These are phyloP conservation scores for Tokudaia tokunoshimensis DNA, from an alignment of 2,797 vertebrate species.

Conservation along the genomic window DNA sequence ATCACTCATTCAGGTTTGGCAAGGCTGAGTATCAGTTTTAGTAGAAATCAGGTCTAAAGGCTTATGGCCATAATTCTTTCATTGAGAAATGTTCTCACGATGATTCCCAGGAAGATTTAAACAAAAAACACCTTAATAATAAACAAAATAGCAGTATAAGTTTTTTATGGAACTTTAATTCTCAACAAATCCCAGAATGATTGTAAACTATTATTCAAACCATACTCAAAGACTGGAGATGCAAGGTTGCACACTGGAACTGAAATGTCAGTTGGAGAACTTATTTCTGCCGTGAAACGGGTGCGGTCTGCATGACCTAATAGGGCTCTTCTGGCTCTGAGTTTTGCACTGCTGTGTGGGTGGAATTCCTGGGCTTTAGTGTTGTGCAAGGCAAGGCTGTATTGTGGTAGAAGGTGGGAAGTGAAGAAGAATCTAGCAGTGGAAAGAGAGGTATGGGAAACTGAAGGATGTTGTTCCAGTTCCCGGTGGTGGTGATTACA, in stretches of 20 bases:
- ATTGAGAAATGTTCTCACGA: slow-evolving; percentile 56
- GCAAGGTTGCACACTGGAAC: neutral
- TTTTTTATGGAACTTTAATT: slow-evolving; percentile 74
- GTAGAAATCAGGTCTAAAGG: slow-evolving; percentile 61
- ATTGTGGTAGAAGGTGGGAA: slow-evolving; percentile 1
- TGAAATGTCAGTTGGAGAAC: slow-evolving; percentile 46
- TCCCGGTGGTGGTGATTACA: neutral
- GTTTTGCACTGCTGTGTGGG: slow-evolving; percentile 47
- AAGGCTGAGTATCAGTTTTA: slow-evolving; percentile 24
- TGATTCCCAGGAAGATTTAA: slow-evolving; percentile 52
- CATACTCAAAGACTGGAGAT: slow-evolving; percentile 46
- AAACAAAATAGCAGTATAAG: slow-evolving; percentile 75
- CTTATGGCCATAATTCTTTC: slow-evolving; percentile 16
- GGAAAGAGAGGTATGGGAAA: slow-evolving; percentile 49
- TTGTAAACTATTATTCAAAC: slow-evolving; percentile 77
- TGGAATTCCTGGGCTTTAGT: slow-evolving; percentile 51
- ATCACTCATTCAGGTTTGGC: slow-evolving; percentile 28
- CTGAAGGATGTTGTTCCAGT: neutral
- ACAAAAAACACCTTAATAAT: slow-evolving; percentile 44
- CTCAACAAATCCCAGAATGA: slow-evolving; percentile 70
- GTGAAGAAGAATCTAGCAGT: neutral
- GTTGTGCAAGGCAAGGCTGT: neutral
- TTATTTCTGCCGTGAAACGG: slow-evolving; percentile 34
- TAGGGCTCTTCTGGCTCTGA: slow-evolving; percentile 52
- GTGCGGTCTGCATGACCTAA: slow-evolving; percentile 59